Base-by-base conservation (phyloP, 1,140 invertebrate genomes). In the Goniozus legneri region DNA sequence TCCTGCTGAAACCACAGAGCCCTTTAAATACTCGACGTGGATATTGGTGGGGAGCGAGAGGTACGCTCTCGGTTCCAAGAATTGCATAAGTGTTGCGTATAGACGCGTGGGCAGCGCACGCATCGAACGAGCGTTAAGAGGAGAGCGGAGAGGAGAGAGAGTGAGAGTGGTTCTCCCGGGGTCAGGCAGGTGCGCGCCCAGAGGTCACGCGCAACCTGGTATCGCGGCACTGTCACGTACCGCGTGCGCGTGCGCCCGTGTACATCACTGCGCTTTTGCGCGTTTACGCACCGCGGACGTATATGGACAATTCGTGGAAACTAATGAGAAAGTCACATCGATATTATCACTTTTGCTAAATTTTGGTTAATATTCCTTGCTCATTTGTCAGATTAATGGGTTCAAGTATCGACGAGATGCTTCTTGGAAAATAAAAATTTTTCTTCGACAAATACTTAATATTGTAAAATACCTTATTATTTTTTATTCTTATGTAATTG, bases 171-270 rank as follows among this genome's bases (percentile, higher is more conserved):
- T 50, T 22, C 48, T 19, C 31, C 50, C 47, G 59, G 55, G 69
- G 69, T 72, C 69, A 70, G 62, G 66, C 69, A 72, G 69, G 69
- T 70, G 69, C 66, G 49, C 50, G 49, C 45, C 44, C 44, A 33
- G 49, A 38, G 67, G 66, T 70, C 65, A 60, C 41, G 56, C 49
- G 49, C 50, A 49, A 56, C 55, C 34, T 52, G n/a, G n/a, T n/a
- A n/a, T n/a, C n/a, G n/a, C n/a, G n/a, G 56, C 57, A 57, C 55
- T 62, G 60, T 62, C 62, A 58, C 56, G 62, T 44, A 41, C 50
- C 52, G 48, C 24, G 34, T n/a, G n/a, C n/a, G 47, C 38, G 42
- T 44, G 60, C 46, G 51, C 48, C 22, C 42, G 52, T 57, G 51
- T 48, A 50, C n/a, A n/a, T n/a, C 47, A 52, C 55, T 50, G 49